Conservation (phyloP, 2,797 vertebrate species). For the Channallabes apus region DNA sequence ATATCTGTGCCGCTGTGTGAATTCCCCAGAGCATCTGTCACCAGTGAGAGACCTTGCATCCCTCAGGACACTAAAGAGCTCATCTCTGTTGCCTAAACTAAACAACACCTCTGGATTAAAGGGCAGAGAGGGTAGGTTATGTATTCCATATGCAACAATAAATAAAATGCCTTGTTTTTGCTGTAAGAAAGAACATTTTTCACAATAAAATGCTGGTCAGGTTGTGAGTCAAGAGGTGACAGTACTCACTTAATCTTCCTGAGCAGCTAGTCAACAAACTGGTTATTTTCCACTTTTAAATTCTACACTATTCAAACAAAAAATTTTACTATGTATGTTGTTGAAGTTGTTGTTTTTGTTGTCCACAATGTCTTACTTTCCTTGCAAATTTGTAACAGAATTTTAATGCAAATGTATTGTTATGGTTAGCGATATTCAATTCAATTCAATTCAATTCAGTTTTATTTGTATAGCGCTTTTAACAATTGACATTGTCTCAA, state of each 20-base stretch:
- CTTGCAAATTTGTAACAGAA: background rate
- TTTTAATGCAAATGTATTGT: background rate
- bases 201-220: background rate
- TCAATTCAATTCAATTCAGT: too few relatives aligned
- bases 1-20: conserved; percentile 7
- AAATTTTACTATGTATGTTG: background rate
- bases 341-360: too few relatives aligned
- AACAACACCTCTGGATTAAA: conserved; percentile 41
- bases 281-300: background rate
- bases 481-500: too few relatives aligned
- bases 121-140: conserved; percentile 34
- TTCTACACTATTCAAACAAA: background rate
- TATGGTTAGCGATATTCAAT: background rate
- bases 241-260: background rate
- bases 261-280: background rate
- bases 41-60: conserved; percentile 28
- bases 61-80: conserved; percentile 18
- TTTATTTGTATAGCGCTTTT: too few relatives aligned
- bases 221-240: background rate
- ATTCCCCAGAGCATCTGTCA: conserved; percentile 15
- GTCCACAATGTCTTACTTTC: background rate
- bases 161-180: background rate
- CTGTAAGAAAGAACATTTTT: background rate
- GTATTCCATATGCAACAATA: conserved; percentile 15
- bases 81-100: conserved; percentile 19